Conservation (phyloP, 2,113 vertebrate species). For the Pygoscelis adeliae region DNA sequence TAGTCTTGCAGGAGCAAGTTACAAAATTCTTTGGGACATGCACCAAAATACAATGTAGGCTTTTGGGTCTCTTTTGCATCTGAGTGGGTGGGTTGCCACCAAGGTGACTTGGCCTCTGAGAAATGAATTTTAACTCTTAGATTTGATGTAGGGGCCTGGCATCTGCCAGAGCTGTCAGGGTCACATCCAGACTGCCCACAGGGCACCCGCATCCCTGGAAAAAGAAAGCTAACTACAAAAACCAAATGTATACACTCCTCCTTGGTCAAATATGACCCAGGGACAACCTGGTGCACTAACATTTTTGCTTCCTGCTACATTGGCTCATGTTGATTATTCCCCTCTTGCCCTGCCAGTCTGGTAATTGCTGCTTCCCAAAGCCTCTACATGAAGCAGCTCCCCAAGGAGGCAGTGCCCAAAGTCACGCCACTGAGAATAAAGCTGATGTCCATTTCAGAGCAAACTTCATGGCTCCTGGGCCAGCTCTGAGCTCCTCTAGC, state of each 20-base stretch:
- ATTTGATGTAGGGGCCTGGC: neutral
- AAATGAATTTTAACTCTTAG: neutral
- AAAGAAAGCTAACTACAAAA: neutral
- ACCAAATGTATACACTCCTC: neutral
- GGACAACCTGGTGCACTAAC: neutral
- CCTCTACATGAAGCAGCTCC: neutral
- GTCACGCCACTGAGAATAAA: neutral
- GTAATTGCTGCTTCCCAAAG: neutral
- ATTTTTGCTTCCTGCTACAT: neutral
- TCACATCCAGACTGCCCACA: neutral
- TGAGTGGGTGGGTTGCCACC: neutral
- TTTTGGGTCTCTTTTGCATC: neutral
- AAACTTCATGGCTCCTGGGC: neutral
- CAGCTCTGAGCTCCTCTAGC: neutral
- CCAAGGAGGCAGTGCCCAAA: neutral
- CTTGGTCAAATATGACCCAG: neutral
- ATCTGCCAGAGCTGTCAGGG: neutral
- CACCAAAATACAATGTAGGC: accelerated
- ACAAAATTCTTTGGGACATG: neutral
- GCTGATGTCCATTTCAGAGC: neutral
- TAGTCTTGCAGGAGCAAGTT: neutral
- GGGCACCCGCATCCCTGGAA: neutral
- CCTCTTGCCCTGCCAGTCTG: neutral
- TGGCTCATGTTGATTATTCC: accelerated
- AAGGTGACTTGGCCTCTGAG: neutral